These are phyloP conservation scores for Hirudinaria manillensis DNA, from an alignment of 2,888 invertebrate genomes.

Conservation along the genomic window DNA sequence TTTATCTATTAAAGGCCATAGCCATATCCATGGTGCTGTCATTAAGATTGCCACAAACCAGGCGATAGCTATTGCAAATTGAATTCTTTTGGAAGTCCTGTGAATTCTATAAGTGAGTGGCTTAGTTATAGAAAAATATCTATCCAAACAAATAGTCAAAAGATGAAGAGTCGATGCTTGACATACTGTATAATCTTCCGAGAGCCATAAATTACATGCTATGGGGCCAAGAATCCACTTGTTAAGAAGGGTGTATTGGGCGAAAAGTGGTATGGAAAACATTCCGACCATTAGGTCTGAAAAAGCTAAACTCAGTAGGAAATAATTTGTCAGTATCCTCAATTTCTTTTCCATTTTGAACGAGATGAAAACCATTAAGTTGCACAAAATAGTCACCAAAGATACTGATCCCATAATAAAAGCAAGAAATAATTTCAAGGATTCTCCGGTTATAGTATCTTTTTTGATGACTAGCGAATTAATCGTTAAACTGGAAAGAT, in stretches of 20 bases:
- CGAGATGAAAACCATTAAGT: slow-evolving; percentile 17
- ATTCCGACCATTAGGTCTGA: slow-evolving; percentile 20
- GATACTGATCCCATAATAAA: slow-evolving; percentile 9
- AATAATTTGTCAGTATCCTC: slow-evolving; percentile 14
- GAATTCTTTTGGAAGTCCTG: slow-evolving; percentile 9
- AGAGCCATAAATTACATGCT: slow-evolving; percentile 19
- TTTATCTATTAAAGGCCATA: slow-evolving; percentile 17
- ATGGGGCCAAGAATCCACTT: slow-evolving; percentile 12
- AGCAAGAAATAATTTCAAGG: slow-evolving; percentile 12
- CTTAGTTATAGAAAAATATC: slow-evolving; percentile 17
- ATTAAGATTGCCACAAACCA: slow-evolving; percentile 16
- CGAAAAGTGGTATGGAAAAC: slow-evolving; percentile 20
- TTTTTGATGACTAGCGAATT: background rate
- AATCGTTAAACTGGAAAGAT: background rate
- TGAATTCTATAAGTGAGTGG: slow-evolving; percentile 20
- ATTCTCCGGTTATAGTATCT: background rate
- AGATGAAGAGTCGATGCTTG: slow-evolving; percentile 10
- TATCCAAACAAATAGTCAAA: slow-evolving; percentile 2
- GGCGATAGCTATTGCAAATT: background rate
- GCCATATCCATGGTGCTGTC: slow-evolving; percentile 19
- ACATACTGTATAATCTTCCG: slow-evolving; percentile 21
- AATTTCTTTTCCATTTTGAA: slow-evolving; percentile 25
- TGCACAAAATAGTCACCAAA: slow-evolving; percentile 10
- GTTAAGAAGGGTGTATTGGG: slow-evolving; percentile 8
- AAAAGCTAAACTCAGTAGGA: slow-evolving; percentile 11